Conservation (phyloP, 2,888 invertebrate species). For the Rhodophaea formosa region DNA sequence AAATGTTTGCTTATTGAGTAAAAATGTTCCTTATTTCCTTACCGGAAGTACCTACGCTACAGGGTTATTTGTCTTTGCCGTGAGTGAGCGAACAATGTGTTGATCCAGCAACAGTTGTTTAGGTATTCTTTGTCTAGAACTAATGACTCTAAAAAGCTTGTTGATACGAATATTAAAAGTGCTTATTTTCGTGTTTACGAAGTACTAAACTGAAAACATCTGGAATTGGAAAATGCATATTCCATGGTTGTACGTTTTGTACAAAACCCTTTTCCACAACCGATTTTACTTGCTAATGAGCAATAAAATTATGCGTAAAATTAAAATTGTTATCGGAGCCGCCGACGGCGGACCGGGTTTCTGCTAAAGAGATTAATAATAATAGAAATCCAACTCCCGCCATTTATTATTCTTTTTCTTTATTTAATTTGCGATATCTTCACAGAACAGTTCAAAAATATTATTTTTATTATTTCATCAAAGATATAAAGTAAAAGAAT, state of each 20-base stretch:
- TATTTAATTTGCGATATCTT: neutral
- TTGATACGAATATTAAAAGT: no score
- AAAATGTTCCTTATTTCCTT: no score
- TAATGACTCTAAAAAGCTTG: no score
- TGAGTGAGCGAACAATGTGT: no score
- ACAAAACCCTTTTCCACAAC: conserved; percentile 26
- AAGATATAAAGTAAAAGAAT: no score
- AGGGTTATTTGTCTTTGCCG: no score
- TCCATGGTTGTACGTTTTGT: neutral
- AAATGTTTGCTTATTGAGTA: no score
- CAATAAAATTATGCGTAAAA: conserved; percentile 42
- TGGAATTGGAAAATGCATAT: conserved; percentile 1
- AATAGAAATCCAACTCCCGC: conserved; percentile 1
- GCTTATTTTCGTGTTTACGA: no score
- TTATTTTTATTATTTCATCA: neutral
- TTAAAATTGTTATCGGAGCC: conserved; percentile 38
- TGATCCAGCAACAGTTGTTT: no score
- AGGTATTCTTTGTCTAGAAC: no score
- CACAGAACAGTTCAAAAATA: neutral
- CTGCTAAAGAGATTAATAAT: conserved; percentile 20
- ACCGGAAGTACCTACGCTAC: no score
- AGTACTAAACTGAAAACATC: neutral
- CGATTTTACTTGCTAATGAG: conserved; percentile 53
- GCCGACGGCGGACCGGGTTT: conserved; percentile 21
- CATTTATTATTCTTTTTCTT: conserved; percentile 15